phyloP scores from a whole-genome alignment of 2,888 invertebrate genomes.

The Piscicola geometra region DNA sequence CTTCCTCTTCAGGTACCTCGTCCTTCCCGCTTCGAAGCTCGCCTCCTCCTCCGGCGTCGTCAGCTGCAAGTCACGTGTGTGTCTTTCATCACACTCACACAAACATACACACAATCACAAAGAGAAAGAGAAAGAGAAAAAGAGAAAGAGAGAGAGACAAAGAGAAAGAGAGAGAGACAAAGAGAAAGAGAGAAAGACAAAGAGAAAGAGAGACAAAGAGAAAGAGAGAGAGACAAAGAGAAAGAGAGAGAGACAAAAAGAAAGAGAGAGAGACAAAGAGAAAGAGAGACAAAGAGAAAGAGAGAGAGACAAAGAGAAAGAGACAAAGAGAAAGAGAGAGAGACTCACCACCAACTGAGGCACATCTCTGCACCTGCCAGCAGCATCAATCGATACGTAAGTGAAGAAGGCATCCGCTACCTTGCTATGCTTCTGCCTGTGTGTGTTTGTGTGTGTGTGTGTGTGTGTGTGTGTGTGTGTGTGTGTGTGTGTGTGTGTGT shows the following conservation, averaged over 20 bases:
- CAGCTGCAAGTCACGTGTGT: conserved; percentile 10
- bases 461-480: conserved; percentile 18
- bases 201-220: background rate
- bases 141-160: too few relatives aligned
- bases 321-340: background rate
- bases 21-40: conserved; percentile 31
- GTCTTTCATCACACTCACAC: too few relatives aligned
- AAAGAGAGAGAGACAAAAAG: background rate
- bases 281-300: background rate
- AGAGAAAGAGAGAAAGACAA: background rate
- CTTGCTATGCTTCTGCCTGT: conserved; percentile 5
- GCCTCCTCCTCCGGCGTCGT: conserved; percentile 22
- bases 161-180: too few relatives aligned
- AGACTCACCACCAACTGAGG: conserved; percentile 37
- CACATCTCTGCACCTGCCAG: conserved; percentile 35
- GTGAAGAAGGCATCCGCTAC: conserved; percentile 42
- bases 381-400: conserved; percentile 39
- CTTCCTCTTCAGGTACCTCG: conserved; percentile 31
- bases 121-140: too few relatives aligned
- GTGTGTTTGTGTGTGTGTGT: conserved; percentile 2
- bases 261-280: background rate
- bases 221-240: background rate
- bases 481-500: conserved; percentile 17
- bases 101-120: too few relatives aligned
- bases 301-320: background rate